Evolutionary conservation across 2,888 invertebrate species (phyloP).

Genomic region (Zaprionus bogoriensis): DNA sequence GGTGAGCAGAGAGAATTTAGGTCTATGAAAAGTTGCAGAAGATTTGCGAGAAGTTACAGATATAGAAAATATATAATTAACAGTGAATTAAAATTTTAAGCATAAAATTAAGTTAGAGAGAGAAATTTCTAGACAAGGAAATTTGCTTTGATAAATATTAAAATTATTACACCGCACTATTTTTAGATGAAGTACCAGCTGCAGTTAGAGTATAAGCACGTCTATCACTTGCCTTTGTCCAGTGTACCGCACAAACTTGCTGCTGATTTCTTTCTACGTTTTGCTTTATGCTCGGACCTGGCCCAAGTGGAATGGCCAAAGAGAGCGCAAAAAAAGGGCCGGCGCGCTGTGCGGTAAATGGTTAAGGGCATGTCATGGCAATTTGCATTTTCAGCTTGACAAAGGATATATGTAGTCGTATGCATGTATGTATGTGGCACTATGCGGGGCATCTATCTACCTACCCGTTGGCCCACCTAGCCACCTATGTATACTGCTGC

Average conservation of each 20-base stretch:
- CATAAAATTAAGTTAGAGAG: neutral
- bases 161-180: no score
- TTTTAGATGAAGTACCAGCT: no score
- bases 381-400: constrained; percentile 76
- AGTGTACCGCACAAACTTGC: neutral
- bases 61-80: no score
- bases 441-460: constrained; percentile 33
- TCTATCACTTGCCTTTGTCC: neutral
- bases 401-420: constrained; percentile 66
- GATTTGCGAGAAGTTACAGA: no score
- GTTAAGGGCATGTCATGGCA: constrained; percentile 77
- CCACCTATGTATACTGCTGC: neutral
- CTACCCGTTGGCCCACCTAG: neutral
- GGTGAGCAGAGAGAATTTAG: neutral
- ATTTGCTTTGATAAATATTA: no score
- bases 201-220: constrained; percentile 18
- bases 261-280: constrained; percentile 68
- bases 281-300: constrained; percentile 61
- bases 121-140: no score
- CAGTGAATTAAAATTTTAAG: neutral
- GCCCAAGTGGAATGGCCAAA: constrained; percentile 32
- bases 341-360: constrained; percentile 54
- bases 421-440: constrained; percentile 51
- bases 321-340: constrained; percentile 7
- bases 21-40: neutral